Conservation (phyloP, 2,797 vertebrate species). For the Nyctalus aviator region DNA sequence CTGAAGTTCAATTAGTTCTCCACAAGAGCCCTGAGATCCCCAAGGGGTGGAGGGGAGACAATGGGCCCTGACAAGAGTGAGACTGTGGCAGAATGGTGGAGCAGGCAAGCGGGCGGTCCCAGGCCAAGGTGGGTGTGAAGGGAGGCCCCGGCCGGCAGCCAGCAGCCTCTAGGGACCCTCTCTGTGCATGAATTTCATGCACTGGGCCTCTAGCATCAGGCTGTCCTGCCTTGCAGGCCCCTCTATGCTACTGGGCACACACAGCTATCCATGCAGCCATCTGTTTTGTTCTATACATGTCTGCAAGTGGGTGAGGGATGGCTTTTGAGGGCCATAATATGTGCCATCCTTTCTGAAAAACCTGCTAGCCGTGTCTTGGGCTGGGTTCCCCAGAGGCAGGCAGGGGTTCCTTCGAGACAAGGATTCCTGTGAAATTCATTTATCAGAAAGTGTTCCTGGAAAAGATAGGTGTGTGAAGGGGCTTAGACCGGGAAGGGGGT, state of each 20-base stretch:
- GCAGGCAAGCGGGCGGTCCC: no score
- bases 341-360: background rate
- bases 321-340: background rate
- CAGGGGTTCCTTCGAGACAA: background rate
- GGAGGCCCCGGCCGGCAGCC: no score
- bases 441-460: constrained; percentile 4
- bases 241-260: background rate
- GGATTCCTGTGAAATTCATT: constrained; percentile 9
- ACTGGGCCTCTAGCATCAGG: background rate
- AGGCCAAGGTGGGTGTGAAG: no score
- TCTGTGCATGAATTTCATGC: no score
- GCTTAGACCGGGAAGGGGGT: background rate
- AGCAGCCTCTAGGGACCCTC: no score
- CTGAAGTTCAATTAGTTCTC: background rate
- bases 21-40: background rate
- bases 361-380: background rate
- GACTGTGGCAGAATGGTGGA: no score
- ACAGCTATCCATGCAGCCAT: background rate
- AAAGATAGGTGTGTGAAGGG: background rate
- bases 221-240: background rate
- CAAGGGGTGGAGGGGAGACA: background rate
- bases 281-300: background rate
- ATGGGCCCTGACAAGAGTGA: no score
- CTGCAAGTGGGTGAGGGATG: background rate
- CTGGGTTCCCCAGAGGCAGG: background rate